These are phyloP conservation scores for Micromussa lordhowensis DNA, from an alignment of 92 coral and sea anemone species.

Conservation along the genomic window DNA sequence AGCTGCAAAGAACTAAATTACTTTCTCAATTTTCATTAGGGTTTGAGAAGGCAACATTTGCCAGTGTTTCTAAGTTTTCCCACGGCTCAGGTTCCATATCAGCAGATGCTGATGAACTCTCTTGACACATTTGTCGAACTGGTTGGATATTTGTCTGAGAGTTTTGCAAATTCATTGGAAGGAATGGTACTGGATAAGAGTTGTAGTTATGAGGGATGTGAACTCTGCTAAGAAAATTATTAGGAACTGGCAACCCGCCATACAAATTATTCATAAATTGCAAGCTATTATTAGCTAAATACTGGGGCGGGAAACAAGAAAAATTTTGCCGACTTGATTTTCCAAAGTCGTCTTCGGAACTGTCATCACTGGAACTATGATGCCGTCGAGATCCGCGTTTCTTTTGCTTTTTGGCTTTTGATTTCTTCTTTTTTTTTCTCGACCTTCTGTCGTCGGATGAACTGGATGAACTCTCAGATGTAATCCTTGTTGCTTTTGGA, in stretches of 20 bases:
- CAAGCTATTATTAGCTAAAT: background rate
- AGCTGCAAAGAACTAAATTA: too few relatives aligned
- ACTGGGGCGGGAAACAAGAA: background rate
- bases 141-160: slow-evolving; percentile 14
- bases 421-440: slow-evolving; percentile 5
- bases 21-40: background rate
- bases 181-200: background rate
- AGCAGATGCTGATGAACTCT: background rate
- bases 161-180: slow-evolving; percentile 5
- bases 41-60: background rate
- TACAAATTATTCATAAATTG: background rate
- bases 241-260: background rate
- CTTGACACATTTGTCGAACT: background rate
- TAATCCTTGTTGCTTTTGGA: background rate
- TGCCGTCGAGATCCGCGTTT: background rate
- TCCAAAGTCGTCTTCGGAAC: background rate
- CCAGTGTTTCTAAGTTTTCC: background rate
- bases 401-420: background rate
- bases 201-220: background rate
- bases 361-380: slow-evolving; percentile 1
- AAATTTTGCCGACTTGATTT: background rate
- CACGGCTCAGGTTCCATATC: background rate
- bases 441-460: slow-evolving; percentile 1
- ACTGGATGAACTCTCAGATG: background rate
- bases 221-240: background rate